Base-by-base conservation (phyloP, 2,113 vertebrate species). In the Mandrillus leucophaeus region DNA sequence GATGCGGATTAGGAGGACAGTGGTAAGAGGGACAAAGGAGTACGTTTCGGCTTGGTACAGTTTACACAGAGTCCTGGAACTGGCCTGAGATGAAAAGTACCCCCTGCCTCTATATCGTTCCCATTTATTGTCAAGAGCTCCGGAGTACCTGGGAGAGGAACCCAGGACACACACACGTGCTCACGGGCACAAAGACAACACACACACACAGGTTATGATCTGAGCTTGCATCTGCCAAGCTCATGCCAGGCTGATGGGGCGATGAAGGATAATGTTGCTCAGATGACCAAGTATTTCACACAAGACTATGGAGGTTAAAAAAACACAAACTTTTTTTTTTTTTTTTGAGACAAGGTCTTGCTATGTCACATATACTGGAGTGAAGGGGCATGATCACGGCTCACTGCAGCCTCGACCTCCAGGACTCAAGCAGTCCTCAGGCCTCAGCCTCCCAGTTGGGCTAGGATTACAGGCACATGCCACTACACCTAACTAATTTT, bases 51-150 rank as follows among this genome's bases (percentile, higher is more conserved):
- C 43, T 40, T 12, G 40, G 88, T 27, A 35, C 18, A 1, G 2
- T 72, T 80, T 10, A 48, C 2, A 2, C 1, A 6, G 48, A 16
- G 12, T 66, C 57, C 38, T 17, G 79, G n/a, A 38, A 45, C 55
- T 38, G 55, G 45, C 70, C 43, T 22, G 76, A 66, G 55, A 35
- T 70, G 18, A 22, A 43, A 75, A 52, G 43, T 27, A 40, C 3
- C 14, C n/a, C 64, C n/a, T 0, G 1, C 59, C 27, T n/a, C 45
- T 32, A 8, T 66, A 3, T 2, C 1, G 25, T 25, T n/a, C 0
- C 75, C 43, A 12, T 5, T 1, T 35, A 52, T 12, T 7, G 50
- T 64, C 32, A 57, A 52, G 45, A 73, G 25, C 25, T 17, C 23
- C 1, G 0, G 48, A 66, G 82, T 50, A 27, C 10, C 18, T 45